These are phyloP conservation scores for Rallus crepitans DNA, from an alignment of 2,797 vertebrate genomes.

Conservation along the genomic window DNA sequence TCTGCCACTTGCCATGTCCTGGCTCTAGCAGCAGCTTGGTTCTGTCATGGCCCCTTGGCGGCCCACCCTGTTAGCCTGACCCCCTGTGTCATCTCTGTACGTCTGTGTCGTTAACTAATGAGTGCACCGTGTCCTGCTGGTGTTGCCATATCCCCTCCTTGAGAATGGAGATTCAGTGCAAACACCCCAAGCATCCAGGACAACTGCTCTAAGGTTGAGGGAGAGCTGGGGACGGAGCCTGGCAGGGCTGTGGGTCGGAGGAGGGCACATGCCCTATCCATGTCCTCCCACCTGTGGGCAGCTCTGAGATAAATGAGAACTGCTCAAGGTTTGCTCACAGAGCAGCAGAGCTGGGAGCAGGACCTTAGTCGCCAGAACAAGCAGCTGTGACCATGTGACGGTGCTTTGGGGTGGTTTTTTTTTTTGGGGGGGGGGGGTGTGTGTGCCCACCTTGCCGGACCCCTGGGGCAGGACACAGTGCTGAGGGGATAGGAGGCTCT, in stretches of 20 bases:
- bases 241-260: background rate
- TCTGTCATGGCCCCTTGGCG: background rate
- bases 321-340: background rate
- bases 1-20: accelerated
- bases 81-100: background rate
- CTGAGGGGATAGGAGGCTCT: background rate
- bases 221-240: background rate
- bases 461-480: background rate
- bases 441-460: accelerated
- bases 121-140: accelerated
- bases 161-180: accelerated
- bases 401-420: background rate
- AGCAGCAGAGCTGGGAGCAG: background rate
- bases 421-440: no score
- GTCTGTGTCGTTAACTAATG: background rate
- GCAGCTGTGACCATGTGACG: background rate
- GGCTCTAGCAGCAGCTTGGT: background rate
- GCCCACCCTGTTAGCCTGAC: background rate
- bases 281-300: background rate
- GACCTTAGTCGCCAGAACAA: background rate
- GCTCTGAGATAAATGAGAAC: accelerated
- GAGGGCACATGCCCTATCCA: accelerated
- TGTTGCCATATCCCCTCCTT: background rate
- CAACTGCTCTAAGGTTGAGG: background rate
- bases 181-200: background rate